Evolutionary conservation across 2,888 invertebrate species (phyloP).

Genomic region (Schizotus pectinicornis): DNA sequence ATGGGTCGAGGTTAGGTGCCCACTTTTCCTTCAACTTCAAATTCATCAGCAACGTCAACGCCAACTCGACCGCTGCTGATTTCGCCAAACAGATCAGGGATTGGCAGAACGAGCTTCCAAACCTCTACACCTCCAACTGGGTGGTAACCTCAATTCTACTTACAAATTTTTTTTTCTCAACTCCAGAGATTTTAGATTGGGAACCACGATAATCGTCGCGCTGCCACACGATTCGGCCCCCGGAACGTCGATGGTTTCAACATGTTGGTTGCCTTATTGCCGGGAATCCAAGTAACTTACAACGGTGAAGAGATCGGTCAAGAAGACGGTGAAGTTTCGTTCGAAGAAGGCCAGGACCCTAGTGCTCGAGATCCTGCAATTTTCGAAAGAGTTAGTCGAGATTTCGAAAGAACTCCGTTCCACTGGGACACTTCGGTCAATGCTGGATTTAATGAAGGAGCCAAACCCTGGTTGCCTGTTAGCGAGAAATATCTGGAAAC

Average conservation of each 20-base stretch:
- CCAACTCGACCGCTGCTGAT: conserved; percentile 65
- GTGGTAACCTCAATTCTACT: conserved; percentile 64
- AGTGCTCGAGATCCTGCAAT: conserved; percentile 55
- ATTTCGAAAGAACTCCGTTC: conserved; percentile 80
- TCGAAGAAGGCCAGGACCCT: conserved; percentile 63
- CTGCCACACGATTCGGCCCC: conserved; percentile 73
- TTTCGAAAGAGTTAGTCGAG: conserved; percentile 67
- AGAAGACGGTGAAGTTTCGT: conserved; percentile 64
- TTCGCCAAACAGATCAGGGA: conserved; percentile 67
- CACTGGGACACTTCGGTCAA: conserved; percentile 72
- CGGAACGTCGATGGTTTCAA: conserved; percentile 80
- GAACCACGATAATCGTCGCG: conserved; percentile 77
- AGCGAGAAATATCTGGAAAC: conserved; percentile 64
- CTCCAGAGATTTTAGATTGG: conserved; percentile 62
- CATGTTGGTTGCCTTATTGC: conserved; percentile 80
- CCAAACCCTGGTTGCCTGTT: conserved; percentile 73
- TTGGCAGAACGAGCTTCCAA: conserved; percentile 70
- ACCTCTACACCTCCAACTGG: conserved; percentile 72
- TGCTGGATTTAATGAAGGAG: conserved; percentile 63
- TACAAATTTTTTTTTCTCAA: not conserved
- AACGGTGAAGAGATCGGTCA: conserved; percentile 86
- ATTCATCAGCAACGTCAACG: conserved; percentile 67
- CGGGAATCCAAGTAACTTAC: conserved; percentile 85
- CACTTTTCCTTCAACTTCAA: conserved; percentile 83
- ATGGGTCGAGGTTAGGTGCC: conserved; percentile 62